Base-by-base conservation (phyloP, 2,888 invertebrate genomes). In the Andrena bucephala region DNA sequence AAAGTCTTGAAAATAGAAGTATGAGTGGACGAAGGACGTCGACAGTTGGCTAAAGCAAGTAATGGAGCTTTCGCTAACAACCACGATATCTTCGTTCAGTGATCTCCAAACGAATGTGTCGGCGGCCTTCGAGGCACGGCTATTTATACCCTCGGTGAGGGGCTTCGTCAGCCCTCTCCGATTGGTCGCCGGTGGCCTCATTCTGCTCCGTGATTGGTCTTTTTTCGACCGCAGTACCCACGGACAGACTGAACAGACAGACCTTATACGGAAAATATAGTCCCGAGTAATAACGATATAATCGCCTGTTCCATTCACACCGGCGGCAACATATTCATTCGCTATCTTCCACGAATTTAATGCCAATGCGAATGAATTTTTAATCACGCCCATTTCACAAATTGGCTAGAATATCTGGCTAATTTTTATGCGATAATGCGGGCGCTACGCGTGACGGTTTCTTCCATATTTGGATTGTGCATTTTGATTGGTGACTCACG, bases 1-100 rank as follows among this genome's bases (percentile, higher is more conserved):
- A 60, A 50, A 59, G n/a, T 78, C 10, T 62, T 66, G 3, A 42
- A 75, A 73, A 83, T 67, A 54, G 27, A 24, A 67, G 10, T 33
- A 29, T 13, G 57, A 73, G 54, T 36, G 36, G 57, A 72, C 69
- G 77, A 52, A 50, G 20, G 52, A 36, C 63, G 78, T 84, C 65
- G 81, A 79, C 66, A 82, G 87, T 88, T 77, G n/a, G 86, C 87
- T 62, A 80, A 88, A 88, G 88, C 88, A 81, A 88, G 88, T 85
- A 87, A 88, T 88, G 88, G 76, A 85, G 84, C 88, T 88, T 82
- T 65, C 79, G 80, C 88, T 68, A 87, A 88, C 87, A 82, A 84
- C 68, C 60, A 78, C 67, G 5, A 24, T 24, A 81, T 60, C 65
- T 52, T 10, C 50, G 13, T 31, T 69, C 63, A 24, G n/a, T 50